Percentiles rank a stretch among this genome's conserved stretches.
These are phyloP conservation scores for Heterodera carotae DNA, from an alignment of 1,140 invertebrate species.

Conservation along the genomic window DNA sequence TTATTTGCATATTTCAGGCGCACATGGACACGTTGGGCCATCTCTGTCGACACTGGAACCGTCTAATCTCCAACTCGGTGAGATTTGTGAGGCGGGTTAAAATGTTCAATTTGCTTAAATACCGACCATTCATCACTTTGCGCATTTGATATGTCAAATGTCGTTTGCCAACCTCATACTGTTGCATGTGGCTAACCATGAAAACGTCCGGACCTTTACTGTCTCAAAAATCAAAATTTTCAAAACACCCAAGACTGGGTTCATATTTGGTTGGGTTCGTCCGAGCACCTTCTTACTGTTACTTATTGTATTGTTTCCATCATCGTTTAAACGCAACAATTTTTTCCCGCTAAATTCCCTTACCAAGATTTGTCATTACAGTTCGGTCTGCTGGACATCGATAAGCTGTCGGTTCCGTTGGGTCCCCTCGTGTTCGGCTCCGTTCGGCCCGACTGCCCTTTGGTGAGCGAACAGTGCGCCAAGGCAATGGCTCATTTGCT, in stretches of 20 bases:
- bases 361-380: not conserved
- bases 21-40: constrained; percentile 37
- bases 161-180: no score
- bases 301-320: no score
- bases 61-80: constrained; percentile 13
- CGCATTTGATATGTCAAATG: no score
- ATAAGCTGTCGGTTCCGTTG: constrained; percentile 3
- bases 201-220: no score
- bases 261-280: no score
- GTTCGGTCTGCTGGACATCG: not conserved
- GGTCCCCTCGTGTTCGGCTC: constrained; percentile 24
- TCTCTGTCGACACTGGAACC: constrained; percentile 27
- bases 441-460: constrained; percentile 9
- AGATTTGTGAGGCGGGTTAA: not conserved
- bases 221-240: no score
- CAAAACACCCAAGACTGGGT: no score
- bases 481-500: not conserved
- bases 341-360: no score
- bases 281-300: no score
- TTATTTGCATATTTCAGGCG: constrained; percentile 17
- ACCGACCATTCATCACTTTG: no score
- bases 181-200: no score
- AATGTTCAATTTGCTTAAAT: not conserved
- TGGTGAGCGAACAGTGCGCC: not conserved
- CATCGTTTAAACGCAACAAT: no score